Evolutionary conservation across 2,797 vertebrate genomes (phyloP), one percentile per base, ranked within the genome.

Genomic region (Bovichtus variegatus): DNA sequence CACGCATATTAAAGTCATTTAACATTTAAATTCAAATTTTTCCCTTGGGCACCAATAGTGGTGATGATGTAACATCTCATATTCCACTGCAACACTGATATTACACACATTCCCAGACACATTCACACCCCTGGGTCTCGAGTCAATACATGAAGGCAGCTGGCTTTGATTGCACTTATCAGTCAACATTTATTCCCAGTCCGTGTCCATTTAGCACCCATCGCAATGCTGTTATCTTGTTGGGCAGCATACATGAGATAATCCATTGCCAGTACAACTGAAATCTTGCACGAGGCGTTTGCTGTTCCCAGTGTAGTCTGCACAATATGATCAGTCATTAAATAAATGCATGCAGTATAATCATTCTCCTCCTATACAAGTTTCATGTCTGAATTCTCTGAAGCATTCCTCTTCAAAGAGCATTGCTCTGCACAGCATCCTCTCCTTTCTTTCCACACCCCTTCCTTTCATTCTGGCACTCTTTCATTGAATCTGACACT

Each of bases 111-210:
- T 62, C 74, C 79, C 69, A 59, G 62, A 74, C 73, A 76, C 57
- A 40, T 74, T 76, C 68, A 9, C 84, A 87, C 82, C 79, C 76
- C 55, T 84, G 76, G 82, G 84, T 86, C 71, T 83, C 65, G 47
- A 90, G 83, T 87, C 83, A 85, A 83, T 88, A 87, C 88, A 77
- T 82, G 84, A 74, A 86, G 71, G 78, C 83, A 80, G 80, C 82
- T 75, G 57, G 60, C 71, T 91, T 77, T 89, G 87, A 93, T 89
- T 90, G 76, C 73, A 80, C 81, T 89, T 90, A 91, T 90, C 87
- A 86, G 80, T 87, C 83, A 84, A 80, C 76, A 74, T 85, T 82
- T 89, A 85, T 75, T 84, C 82, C 80, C 70, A 62, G 71, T 88
- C 54, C 73, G 44, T 83, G 78, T 85, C 71, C 71, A 71, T 90